Evolutionary conservation across 2,113 vertebrate genomes (phyloP).

Genomic region (Xerus inauris): DNA sequence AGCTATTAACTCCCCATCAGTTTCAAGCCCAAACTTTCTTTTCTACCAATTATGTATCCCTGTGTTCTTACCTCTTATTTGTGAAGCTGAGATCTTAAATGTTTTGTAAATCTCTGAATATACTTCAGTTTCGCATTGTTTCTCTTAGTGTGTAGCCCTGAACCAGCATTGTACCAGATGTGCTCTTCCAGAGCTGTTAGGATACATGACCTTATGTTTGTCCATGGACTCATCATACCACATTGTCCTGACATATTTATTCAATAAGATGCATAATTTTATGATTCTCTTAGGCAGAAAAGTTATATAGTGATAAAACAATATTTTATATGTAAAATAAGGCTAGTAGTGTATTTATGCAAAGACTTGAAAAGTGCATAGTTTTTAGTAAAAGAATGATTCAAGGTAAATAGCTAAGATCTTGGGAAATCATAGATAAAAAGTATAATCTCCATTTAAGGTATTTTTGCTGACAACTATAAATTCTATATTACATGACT

Average conservation of each 20-base stretch:
- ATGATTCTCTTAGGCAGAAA: not conserved
- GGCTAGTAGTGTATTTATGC: not conserved
- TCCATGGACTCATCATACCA: not conserved
- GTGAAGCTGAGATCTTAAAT: not conserved
- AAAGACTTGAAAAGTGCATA: not conserved
- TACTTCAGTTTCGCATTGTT: not conserved
- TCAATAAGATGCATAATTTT: not conserved
- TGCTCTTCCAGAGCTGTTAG: not conserved
- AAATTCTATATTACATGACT: constrained; percentile 44
- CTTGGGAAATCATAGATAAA: constrained; percentile 29
- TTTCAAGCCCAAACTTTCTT: not conserved
- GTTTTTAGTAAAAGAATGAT: constrained; percentile 13
- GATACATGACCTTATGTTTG: not conserved
- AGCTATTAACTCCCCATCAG: not conserved
- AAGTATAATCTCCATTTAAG: constrained; percentile 26
- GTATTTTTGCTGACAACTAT: not conserved
- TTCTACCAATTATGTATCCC: not conserved
- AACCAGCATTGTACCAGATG: not conserved
- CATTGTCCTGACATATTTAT: not conserved
- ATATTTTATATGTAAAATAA: constrained; percentile 7
- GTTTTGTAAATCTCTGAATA: not conserved
- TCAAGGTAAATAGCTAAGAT: not conserved
- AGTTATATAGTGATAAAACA: not conserved
- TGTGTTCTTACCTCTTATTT: not conserved
- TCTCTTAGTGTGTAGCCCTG: not conserved